phyloP scores from a whole-genome alignment of 2,888 invertebrate species.

The Ophion ellenae region DNA sequence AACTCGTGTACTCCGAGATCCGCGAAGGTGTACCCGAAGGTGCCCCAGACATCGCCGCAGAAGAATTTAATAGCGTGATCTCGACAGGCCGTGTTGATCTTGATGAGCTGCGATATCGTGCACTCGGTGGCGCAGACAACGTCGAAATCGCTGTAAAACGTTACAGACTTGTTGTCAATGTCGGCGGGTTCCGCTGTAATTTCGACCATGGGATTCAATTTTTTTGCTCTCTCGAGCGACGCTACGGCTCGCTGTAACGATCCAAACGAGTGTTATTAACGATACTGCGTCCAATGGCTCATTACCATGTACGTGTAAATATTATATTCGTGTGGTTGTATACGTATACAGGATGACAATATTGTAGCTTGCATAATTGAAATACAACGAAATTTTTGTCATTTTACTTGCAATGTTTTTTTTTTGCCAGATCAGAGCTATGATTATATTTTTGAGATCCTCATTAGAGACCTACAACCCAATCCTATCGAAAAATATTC shows the following conservation, averaged over 20 bases:
- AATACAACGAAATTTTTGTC: too few relatives aligned
- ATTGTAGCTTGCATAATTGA: too few relatives aligned
- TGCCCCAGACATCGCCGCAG: conserved; percentile 96
- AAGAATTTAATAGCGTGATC: conserved; percentile 92
- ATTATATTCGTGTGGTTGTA: not conserved
- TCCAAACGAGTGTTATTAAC: conserved; percentile 1
- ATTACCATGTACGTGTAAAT: not conserved
- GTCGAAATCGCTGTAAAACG: conserved; percentile 91
- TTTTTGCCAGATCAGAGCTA: too few relatives aligned
- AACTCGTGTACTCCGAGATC: conserved; percentile 94
- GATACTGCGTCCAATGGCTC: not conserved
- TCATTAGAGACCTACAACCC: too few relatives aligned
- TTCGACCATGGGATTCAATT: conserved; percentile 97
- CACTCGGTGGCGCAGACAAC: conserved; percentile 93
- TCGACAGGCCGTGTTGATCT: conserved; percentile 91
- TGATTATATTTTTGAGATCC: too few relatives aligned
- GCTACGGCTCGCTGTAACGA: conserved; percentile 91
- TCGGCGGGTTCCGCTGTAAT: conserved; percentile 88
- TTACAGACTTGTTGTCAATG: conserved; percentile 88
- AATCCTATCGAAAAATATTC: too few relatives aligned
- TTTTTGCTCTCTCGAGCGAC: conserved; percentile 91
- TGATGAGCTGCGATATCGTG: conserved; percentile 88
- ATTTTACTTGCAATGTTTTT: too few relatives aligned
- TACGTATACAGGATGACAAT: not conserved
- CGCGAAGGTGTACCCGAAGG: conserved; percentile 95